Evolutionary conservation across 30 jellyfish, hydroid and myxozoan genomes (phyloP).

Genomic region (Hydra vulgaris): DNA sequence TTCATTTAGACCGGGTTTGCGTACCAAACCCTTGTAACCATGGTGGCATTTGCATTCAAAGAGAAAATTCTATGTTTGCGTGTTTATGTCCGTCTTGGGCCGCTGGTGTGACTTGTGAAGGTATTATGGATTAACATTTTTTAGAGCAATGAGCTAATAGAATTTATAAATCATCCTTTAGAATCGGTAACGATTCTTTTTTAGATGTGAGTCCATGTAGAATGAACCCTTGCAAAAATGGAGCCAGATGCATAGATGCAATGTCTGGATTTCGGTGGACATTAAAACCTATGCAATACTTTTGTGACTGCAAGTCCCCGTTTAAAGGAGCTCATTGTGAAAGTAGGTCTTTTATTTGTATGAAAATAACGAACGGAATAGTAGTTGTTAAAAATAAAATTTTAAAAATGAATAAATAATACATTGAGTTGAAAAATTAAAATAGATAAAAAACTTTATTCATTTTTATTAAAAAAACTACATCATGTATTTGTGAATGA

Average conservation of each 20-base stretch:
- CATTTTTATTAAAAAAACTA: no score
- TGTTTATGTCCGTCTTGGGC: slow-evolving; percentile 33
- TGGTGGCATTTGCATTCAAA: slow-evolving; percentile 27
- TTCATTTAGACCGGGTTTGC: slow-evolving; percentile 5
- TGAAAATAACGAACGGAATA: no score
- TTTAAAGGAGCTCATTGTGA: slow-evolving; percentile 75
- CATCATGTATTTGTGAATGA: no score
- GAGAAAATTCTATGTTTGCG: slow-evolving; percentile 22
- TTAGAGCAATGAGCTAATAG: neutral
- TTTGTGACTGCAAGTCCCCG: slow-evolving; percentile 74
- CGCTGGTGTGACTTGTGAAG: slow-evolving; percentile 24
- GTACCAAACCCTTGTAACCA: slow-evolving; percentile 26
- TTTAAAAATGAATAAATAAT: no score
- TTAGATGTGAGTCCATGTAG: slow-evolving; percentile 83
- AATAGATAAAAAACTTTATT: no score
- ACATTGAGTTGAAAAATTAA: no score
- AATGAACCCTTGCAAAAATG: slow-evolving; percentile 71
- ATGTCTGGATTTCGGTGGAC: slow-evolving; percentile 83
- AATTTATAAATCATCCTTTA: neutral
- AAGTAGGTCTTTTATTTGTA: slow-evolving; percentile 49
- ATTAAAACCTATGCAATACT: slow-evolving; percentile 78
- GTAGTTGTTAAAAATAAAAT: no score
- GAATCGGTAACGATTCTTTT: neutral
- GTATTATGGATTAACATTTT: neutral
- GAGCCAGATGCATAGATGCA: slow-evolving; percentile 88